Percentiles rank a stretch among this genome's conserved stretches.
phyloP scores from a whole-genome alignment of 2,113 vertebrate genomes.

The Pavo muticus region DNA sequence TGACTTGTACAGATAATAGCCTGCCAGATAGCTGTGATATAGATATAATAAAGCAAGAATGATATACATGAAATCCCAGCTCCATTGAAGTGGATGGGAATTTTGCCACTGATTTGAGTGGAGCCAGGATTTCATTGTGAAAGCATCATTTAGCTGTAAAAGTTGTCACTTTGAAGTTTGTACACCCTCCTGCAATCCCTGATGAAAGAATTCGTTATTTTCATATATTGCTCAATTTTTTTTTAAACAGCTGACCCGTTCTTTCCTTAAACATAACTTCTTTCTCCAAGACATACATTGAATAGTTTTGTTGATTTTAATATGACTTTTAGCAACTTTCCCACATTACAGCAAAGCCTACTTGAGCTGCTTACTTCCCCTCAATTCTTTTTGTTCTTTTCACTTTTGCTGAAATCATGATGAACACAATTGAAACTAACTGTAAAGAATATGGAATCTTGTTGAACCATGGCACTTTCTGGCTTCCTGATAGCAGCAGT shows the following conservation, averaged over 20 bases:
- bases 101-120: slow-evolving; percentile 39
- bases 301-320: slow-evolving; percentile 65
- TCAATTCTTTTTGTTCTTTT: slow-evolving; percentile 17
- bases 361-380: not conserved
- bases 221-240: slow-evolving; percentile 44
- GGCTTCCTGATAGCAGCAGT: slow-evolving; percentile 38
- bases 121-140: slow-evolving; percentile 12
- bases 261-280: slow-evolving; percentile 52
- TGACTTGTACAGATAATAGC: slow-evolving; percentile 21
- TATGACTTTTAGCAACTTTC: slow-evolving; percentile 41
- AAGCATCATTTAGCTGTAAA: not conserved
- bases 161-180: slow-evolving; percentile 45
- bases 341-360: slow-evolving; percentile 37
- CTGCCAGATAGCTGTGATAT: slow-evolving; percentile 6
- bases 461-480: slow-evolving; percentile 32
- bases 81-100: not conserved
- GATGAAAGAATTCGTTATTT: slow-evolving; percentile 51
- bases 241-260: slow-evolving; percentile 19
- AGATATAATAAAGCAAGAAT: slow-evolving; percentile 30
- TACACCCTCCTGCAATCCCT: not conserved
- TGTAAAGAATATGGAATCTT: slow-evolving; percentile 26
- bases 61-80: slow-evolving; percentile 7
- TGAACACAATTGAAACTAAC: slow-evolving; percentile 24
- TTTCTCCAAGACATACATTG: slow-evolving; percentile 7
- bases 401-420: slow-evolving; percentile 13